Conservation (phyloP, 2,113 vertebrate species). For the Stigmatopora argus region DNA sequence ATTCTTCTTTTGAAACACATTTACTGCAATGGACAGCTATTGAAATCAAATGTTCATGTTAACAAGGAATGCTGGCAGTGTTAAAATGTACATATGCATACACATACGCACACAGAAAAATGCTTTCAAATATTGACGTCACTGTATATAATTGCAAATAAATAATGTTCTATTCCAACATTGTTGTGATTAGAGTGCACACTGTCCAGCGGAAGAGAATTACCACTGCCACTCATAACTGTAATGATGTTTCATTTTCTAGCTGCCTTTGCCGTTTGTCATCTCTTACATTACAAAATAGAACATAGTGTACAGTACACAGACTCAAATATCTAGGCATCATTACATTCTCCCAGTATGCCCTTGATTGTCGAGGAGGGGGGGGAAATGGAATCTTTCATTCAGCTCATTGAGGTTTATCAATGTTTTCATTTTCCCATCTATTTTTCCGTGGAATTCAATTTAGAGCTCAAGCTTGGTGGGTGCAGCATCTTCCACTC, state of each 20-base stretch:
- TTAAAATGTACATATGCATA: no score
- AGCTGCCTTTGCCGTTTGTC: conserved; percentile 35
- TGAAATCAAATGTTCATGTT: no score
- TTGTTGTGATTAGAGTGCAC: conserved; percentile 13
- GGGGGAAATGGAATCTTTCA: conserved; percentile 37
- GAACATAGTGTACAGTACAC: conserved; percentile 46
- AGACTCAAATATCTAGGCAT: conserved; percentile 32
- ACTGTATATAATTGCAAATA: neutral
- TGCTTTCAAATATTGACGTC: neutral
- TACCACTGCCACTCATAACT: conserved; percentile 31
- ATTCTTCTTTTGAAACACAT: no score
- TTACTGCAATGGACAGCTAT: no score
- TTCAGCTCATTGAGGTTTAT: conserved; percentile 53
- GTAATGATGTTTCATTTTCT: conserved; percentile 39
- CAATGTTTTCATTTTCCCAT: conserved; percentile 60
- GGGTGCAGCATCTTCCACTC: conserved; percentile 47
- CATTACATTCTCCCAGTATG: conserved; percentile 30
- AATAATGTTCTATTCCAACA: conserved; percentile 22
- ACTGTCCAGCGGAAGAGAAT: conserved; percentile 26
- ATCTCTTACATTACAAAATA: conserved; percentile 32
- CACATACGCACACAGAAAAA: neutral
- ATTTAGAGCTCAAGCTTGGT: conserved; percentile 43
- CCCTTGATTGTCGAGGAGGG: conserved; percentile 29
- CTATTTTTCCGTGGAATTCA: conserved; percentile 57
- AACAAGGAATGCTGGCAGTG: no score